Percentiles rank a stretch among this genome's conserved stretches.
Conservation (phyloP, 2,113 vertebrate species). For the Microtus richardsoni region DNA sequence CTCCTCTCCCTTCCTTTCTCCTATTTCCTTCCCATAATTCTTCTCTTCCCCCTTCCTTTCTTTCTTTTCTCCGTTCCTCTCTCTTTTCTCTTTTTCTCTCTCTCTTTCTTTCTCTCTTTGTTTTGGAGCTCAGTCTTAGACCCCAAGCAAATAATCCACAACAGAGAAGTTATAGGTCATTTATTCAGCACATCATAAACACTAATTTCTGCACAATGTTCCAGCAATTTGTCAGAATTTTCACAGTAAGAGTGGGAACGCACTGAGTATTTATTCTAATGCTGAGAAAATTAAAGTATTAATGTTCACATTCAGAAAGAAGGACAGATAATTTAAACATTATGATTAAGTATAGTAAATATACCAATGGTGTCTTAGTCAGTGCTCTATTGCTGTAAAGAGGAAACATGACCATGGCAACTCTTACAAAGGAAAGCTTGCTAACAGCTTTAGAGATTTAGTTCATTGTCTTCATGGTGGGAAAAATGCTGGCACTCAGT, state of each 20-base stretch:
- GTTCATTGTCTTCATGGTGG: background rate
- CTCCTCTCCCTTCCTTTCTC: no score
- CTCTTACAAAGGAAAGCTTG: background rate
- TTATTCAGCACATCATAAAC: background rate
- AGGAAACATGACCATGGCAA: no score
- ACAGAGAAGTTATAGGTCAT: background rate
- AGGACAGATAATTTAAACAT: background rate
- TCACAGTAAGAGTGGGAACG: background rate
- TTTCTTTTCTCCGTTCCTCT: background rate
- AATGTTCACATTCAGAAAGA: background rate
- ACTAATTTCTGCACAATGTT: background rate
- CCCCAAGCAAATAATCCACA: background rate
- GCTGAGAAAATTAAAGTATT: background rate
- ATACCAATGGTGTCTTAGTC: background rate
- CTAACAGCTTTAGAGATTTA: background rate
- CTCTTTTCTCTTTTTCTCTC: background rate
- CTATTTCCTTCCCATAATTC: background rate
- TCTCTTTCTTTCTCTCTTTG: background rate
- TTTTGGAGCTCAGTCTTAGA: background rate
- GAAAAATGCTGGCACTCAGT: background rate
- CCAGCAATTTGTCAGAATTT: conserved; percentile 12
- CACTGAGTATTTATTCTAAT: background rate
- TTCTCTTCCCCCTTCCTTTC: no score
- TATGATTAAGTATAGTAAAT: background rate
- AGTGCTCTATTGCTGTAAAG: background rate